Base-by-base conservation (phyloP, 2,113 vertebrate genomes). In the Corythoichthys haematopterus region DNA sequence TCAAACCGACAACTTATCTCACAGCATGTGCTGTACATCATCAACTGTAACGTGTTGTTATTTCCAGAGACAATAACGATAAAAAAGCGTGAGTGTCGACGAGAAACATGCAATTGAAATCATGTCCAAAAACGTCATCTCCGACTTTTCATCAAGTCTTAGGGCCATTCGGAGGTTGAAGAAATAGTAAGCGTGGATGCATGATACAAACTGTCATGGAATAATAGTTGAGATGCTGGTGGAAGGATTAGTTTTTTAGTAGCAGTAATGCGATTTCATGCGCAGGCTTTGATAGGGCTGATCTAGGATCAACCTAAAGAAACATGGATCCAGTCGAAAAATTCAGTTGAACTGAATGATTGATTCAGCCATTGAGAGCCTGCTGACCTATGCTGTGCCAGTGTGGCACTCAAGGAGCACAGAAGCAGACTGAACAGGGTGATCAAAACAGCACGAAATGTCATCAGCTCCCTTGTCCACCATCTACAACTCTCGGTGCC, bases 251-350 rank as follows among this genome's bases (percentile, higher is more conserved):
- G 11, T 47, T 9, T 33, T 74, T 66, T 36, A 58, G 48, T 0
- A 38, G 64, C 14, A 5, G 28, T 76, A 73, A 82, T 72, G 69
- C 14, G 64, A 72, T 61, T 79, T 73, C 50, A 75, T 47, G 33
- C 61, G 11, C 33, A 63, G 68, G 68, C 64, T 82, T 84, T 79
- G 64, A 62, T 15, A 52, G 11, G 13, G 51, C 65, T 78, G 73
- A 86, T 80, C 58, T 75, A 51, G 64, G 72, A 79, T 81, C 68
- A 82, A 1, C 56, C 64, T 4, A 16, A 1, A 60, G 12, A 66
- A 51, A 73, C 6, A 55, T 50, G 13, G 52, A 66, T 61, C 12
- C 4, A 33, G 1, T 47, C 50, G 61, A 48, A 43, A 43, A 43
- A 70, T 20, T 40, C 46, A 36, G 6, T 8, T 43, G 6, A 43